Percentiles rank a stretch among this genome's conserved stretches.
phyloP scores from a whole-genome alignment of 2,113 vertebrate species.

The Menura novaehollandiae region DNA sequence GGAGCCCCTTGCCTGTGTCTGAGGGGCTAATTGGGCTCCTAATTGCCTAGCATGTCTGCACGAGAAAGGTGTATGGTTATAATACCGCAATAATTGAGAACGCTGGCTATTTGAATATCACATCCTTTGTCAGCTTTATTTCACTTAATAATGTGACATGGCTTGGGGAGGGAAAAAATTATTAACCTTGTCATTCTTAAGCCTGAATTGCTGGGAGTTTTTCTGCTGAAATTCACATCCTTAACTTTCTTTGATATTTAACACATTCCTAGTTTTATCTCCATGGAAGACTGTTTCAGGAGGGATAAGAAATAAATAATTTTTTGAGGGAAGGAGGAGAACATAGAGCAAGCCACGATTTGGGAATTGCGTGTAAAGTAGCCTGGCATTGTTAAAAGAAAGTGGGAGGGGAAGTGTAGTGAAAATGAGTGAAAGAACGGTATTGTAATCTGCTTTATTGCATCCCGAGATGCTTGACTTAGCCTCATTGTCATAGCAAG shows the following conservation, averaged over 20 bases:
- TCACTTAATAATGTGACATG: constrained; percentile 42
- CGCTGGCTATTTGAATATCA: not conserved
- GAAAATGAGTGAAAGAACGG: constrained; percentile 56
- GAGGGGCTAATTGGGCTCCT: not conserved
- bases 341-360: not conserved
- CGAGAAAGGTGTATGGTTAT: not conserved
- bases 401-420: constrained; percentile 41
- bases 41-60: not conserved
- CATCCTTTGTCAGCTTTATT: constrained; percentile 46
- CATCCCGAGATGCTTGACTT: constrained; percentile 63
- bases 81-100: constrained; percentile 14
- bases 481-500: constrained; percentile 64
- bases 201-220: not conserved
- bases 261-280: not conserved
- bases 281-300: not conserved
- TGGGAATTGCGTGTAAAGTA: constrained; percentile 11
- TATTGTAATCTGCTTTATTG: constrained; percentile 67
- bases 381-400: constrained; percentile 36
- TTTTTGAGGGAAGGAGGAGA: not conserved
- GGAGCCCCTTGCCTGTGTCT: not conserved
- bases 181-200: constrained; percentile 30
- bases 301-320: not conserved
- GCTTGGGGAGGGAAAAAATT: constrained; percentile 2
- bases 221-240: not conserved
- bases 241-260: constrained; percentile 15